phyloP scores from a whole-genome alignment of 2,113 vertebrate genomes.

The Actenoides lindsayi region DNA sequence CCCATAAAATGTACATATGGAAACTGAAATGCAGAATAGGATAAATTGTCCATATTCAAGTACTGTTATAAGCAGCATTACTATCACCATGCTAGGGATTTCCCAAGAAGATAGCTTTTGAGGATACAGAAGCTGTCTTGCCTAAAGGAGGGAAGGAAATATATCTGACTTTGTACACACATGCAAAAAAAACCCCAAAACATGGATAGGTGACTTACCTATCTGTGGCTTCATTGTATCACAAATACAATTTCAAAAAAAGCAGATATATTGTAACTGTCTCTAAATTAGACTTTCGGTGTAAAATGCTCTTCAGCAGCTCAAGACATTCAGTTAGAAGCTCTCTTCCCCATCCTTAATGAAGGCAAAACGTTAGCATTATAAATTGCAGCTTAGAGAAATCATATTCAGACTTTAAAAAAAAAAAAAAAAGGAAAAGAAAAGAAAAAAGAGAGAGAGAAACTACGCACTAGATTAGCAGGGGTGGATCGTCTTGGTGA shows the following conservation, averaged over 20 bases:
- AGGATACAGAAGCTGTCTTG: neutral
- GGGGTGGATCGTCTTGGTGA: constrained; percentile 50
- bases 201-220: neutral
- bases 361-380: constrained; percentile 34
- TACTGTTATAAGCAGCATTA: neutral
- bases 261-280: constrained; percentile 3
- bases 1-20: neutral
- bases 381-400: constrained; percentile 51
- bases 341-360: neutral
- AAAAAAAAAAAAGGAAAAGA: neutral
- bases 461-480: neutral
- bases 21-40: neutral
- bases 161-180: neutral
- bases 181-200: neutral
- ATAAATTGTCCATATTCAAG: neutral
- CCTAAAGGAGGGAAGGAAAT: neutral
- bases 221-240: neutral
- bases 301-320: neutral
- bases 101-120: neutral
- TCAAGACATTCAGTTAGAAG: neutral
- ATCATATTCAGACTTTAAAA: constrained; percentile 15
- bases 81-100: neutral
- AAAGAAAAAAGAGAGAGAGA: neutral
- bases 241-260: constrained; percentile 32
- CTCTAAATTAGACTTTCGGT: constrained; percentile 35